Evolutionary conservation across 2,113 vertebrate species (phyloP), one percentile per base, ranked within the genome.

Genomic region (Grammomys dolichurus): DNA sequence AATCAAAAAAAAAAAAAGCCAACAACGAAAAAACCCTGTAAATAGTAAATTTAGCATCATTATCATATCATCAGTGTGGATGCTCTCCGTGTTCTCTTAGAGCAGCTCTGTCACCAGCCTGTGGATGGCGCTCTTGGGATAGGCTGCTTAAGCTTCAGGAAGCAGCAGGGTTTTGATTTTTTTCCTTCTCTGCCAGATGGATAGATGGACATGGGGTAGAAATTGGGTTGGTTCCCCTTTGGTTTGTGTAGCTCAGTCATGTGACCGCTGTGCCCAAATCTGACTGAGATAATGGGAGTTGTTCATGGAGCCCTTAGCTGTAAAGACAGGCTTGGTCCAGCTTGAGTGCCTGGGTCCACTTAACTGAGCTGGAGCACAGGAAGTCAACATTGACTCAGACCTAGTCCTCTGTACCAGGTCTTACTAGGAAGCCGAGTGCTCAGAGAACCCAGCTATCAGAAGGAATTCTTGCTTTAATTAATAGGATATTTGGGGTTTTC

Each of bases 301-400:
- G 46, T 65, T 7, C 78, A 51, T 20, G 22, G 58, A 46, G 78
- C 48, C 43, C 36, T 56, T 67, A 65, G 88, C 67, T 77, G 24
- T 75, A n/a, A 43, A 54, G 19, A 88, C 20, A 81, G 91, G n/a
- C 48, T 86, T 16, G 36, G 28, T 69, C 58, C 60, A 96, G 67
- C 75, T 92, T 22, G 60, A 63, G 54, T 31, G 46, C n/a, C 20
- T 58, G 65, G 14, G 51, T 19, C 63, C 13, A n/a, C 77, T 75
- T 94, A 76, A 91, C 40, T 63, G 89, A 96, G 84, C 65, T 75
- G 86, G 90, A 94, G 75, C 76, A 94, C 58, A 63, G 69, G 60
- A 95, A 94, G 80, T 95, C 69, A 95, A 73, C 63, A 94, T 76
- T 97, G 67, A 80, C 87, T 78, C 87, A 91, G 33, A 65, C 51